These are phyloP conservation scores for Chymomyza caudatula DNA, from an alignment of 2,888 invertebrate genomes.

Conservation along the genomic window DNA sequence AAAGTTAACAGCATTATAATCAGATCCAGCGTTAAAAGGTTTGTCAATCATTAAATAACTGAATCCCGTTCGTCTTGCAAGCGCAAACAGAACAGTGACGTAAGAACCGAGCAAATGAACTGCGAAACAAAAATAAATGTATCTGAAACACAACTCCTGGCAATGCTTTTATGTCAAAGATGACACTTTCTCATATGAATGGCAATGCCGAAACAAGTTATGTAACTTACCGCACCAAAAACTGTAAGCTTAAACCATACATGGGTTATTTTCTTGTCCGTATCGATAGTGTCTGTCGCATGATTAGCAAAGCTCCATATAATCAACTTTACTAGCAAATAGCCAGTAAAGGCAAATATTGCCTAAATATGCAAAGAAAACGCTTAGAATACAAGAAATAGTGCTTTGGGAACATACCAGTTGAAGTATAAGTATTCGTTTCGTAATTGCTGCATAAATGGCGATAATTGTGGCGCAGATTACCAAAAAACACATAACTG, in stretches of 20 bases:
- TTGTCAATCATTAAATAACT: too few species aligned
- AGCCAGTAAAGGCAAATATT: not conserved
- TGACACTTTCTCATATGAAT: not conserved
- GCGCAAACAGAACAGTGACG: not conserved
- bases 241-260: not conserved
- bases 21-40: not conserved
- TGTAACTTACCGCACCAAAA: not conserved
- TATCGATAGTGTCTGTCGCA: not conserved
- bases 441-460: constrained; percentile 7
- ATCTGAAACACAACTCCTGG: too few species aligned
- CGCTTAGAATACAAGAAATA: not conserved
- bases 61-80: not conserved
- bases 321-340: constrained; percentile 14
- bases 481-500: not conserved
- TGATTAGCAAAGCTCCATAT: not conserved
- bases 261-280: not conserved
- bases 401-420: constrained; percentile 2
- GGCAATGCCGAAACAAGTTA: not conserved
- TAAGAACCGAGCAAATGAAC: not conserved
- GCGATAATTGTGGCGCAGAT: not conserved
- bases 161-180: too few species aligned
- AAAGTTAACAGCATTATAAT: not conserved
- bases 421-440: not conserved
- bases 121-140: not conserved
- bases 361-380: not conserved